Percentiles rank a stretch among this genome's conserved stretches.
phyloP scores from a whole-genome alignment of 2,113 vertebrate genomes.

The Pseudopipra pipra region DNA sequence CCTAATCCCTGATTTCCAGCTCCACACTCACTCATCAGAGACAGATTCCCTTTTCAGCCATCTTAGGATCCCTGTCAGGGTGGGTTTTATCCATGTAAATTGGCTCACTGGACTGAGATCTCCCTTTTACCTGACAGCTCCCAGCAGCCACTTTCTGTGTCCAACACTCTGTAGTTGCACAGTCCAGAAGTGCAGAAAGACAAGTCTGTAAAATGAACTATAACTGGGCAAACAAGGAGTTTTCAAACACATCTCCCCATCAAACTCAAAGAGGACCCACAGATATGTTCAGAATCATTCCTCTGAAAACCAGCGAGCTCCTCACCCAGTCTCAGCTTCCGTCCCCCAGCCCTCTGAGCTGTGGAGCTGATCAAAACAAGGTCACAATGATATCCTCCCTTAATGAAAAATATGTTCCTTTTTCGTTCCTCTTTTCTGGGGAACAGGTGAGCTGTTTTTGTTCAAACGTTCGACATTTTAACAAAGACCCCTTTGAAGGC shows the following conservation, averaged over 20 bases:
- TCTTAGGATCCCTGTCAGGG: not conserved
- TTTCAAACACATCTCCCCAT: not conserved
- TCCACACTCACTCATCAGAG: not conserved
- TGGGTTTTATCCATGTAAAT: not conserved
- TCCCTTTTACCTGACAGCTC: not conserved
- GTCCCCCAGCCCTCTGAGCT: not conserved
- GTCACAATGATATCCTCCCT: not conserved
- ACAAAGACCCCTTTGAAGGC: constrained; percentile 12
- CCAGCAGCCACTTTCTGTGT: not conserved
- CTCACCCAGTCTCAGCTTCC: not conserved
- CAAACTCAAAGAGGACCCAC: not conserved
- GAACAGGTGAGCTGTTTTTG: not conserved
- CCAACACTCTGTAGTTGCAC: not conserved
- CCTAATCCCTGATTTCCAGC: not conserved
- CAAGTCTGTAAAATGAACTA: not conserved
- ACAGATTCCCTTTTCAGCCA: not conserved
- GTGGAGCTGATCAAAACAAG: constrained; percentile 12
- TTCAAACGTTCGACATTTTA: not conserved
- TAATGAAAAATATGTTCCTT: not conserved
- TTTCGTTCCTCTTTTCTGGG: not conserved
- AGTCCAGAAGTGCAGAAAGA: not conserved
- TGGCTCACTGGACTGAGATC: not conserved
- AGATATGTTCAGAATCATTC: not conserved
- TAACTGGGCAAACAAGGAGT: not conserved
- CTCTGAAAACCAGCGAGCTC: not conserved